These are phyloP conservation scores for Myotis planiceps DNA, from an alignment of 2,797 vertebrate species.

Conservation along the genomic window DNA sequence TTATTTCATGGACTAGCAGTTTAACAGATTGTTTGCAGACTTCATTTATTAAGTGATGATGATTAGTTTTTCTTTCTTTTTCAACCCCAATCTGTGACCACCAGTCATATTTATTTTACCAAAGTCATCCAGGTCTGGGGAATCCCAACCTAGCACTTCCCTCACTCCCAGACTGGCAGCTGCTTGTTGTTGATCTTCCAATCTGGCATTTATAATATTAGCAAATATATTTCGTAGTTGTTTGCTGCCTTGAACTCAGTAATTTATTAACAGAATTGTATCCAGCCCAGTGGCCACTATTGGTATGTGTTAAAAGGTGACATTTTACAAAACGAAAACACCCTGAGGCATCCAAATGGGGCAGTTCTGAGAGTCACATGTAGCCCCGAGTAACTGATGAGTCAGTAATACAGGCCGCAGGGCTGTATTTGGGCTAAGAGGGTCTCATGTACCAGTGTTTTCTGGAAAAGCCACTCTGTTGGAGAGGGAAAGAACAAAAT, in stretches of 20 bases:
- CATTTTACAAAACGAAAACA: neutral
- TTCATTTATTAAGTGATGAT: neutral
- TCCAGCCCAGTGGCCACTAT: neutral
- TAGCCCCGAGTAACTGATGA: neutral
- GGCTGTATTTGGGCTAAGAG: neutral
- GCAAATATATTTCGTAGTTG: neutral
- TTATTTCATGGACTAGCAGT: neutral
- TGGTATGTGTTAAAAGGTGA: conserved; percentile 19
- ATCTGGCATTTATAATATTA: neutral
- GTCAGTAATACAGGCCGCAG: neutral
- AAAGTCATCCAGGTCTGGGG: neutral
- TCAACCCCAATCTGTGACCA: neutral
- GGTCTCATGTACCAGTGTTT: neutral
- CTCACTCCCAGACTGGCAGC: neutral
- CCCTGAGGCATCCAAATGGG: neutral
- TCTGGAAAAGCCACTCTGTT: neutral
- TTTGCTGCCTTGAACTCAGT: conserved; percentile 8
- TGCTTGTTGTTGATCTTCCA: neutral
- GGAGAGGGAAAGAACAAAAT: neutral
- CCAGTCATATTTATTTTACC: neutral
- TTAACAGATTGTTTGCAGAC: neutral
- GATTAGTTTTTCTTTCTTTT: neutral
- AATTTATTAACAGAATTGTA: conserved; percentile 40
- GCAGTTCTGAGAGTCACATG: neutral
- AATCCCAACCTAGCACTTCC: neutral